Evolutionary conservation across 2,888 invertebrate species (phyloP), one percentile per base, ranked within the genome.

Genomic region (Euclidia mi): DNA sequence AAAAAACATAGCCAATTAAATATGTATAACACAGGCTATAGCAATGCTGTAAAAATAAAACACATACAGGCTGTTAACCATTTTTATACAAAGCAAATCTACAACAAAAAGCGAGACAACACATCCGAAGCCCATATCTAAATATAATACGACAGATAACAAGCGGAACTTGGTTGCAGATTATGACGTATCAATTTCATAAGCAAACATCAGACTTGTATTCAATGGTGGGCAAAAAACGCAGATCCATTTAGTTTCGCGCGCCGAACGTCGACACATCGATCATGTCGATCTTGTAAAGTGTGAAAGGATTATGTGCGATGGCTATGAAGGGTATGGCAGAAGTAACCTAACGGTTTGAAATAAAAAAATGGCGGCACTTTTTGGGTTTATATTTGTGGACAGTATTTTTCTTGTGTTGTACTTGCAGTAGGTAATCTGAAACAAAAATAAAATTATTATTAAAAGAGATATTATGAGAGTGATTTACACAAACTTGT

Each of bases 211-310:
- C 43, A 25, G 48, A 52, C 42, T 46, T 45, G 42, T 55, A 55
- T 62, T 64, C 55, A 60, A 62, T 49, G 11, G 37, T 11, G 50
- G 28, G 49, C 37, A 47, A 70, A 70, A 63, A 77, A 47, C 53
- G 20, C 47, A 72, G 82, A 85, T 80, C 86, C 65, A 51, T 81
- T 87, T 84, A 77, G 81, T 61, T 64, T 61, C 77, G 76, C 76
- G 38, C 63, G 42, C 43, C 48, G 46, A 63, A 65, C 51, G 79
- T 72, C 58, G 44, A 67, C 75, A 74, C 79, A 90, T 90, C 89
- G 71, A 91, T 91, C 88, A 88, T 63, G 61, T 52, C 63, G 79
- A 88, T 87, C 87, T 78, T 76, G 83, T 85, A 79, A 79, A 73
- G 50, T 80, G 66, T 86, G 80, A 81, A 85, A 84, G 85, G 90